Conservation (phyloP, 2,797 vertebrate genomes). For the Enteromius argenteus region DNA sequence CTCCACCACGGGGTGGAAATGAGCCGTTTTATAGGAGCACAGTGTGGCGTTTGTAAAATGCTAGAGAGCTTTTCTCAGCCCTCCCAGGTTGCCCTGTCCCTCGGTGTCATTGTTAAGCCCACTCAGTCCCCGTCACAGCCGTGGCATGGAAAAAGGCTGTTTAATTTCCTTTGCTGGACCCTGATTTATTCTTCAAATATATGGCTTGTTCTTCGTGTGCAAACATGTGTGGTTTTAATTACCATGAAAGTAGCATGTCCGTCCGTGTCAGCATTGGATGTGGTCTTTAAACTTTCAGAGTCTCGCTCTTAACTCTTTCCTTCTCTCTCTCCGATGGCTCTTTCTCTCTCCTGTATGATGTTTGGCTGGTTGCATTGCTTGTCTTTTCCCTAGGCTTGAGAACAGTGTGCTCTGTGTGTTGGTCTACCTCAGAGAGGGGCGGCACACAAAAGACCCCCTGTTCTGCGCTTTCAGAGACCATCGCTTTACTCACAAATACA, state of each 20-base stretch:
- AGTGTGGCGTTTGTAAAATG: constrained; percentile 73
- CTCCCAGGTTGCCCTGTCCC: constrained; percentile 58
- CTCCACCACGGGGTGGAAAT: constrained; percentile 78
- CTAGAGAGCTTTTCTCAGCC: constrained; percentile 68
- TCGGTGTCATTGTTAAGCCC: constrained; percentile 63
- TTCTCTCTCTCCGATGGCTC: constrained; percentile 5
- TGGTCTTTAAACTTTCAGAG: constrained; percentile 58
- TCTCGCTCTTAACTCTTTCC: constrained; percentile 38
- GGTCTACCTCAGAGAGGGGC: constrained; percentile 43
- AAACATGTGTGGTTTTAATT: constrained; percentile 61
- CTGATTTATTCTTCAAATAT: constrained; percentile 48
- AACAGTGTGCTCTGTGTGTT: constrained; percentile 69
- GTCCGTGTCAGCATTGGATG: constrained; percentile 52
- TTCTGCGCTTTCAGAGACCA: constrained; percentile 55
- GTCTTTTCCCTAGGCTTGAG: constrained; percentile 57
- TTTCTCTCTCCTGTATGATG: constrained; percentile 49
- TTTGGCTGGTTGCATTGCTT: constrained; percentile 49
- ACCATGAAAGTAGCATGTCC: constrained; percentile 57
- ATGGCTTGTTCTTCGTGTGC: constrained; percentile 53
- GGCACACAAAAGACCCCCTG: constrained; percentile 70
- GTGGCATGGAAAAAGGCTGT: constrained; percentile 14
- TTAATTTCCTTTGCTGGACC: constrained; percentile 33
- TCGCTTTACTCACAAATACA: constrained; percentile 51
- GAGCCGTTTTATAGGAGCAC: constrained; percentile 79
- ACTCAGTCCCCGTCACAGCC: background rate